Evolutionary conservation across 2,113 vertebrate genomes (phyloP).

Genomic region (Aythya baeri): DNA sequence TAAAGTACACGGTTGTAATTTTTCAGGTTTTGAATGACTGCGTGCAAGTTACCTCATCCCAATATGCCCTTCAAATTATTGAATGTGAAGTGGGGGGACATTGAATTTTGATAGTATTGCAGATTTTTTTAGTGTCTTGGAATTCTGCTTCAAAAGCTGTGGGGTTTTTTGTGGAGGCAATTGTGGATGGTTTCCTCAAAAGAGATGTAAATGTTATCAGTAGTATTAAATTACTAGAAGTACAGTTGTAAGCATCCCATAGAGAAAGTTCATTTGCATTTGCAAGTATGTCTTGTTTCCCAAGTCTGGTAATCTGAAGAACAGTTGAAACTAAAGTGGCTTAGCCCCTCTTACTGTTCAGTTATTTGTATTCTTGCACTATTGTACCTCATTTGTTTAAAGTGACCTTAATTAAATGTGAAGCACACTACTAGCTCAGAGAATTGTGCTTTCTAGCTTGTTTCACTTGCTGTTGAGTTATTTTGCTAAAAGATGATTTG

Average conservation of each 20-base stretch:
- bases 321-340: not conserved
- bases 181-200: not conserved
- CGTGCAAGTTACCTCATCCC: not conserved
- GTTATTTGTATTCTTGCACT: not conserved
- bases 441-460: constrained; percentile 9
- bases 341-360: not conserved
- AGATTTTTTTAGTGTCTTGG: not conserved
- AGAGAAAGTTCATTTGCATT: not conserved
- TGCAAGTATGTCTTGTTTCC: not conserved
- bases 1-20: not conserved
- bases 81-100: no score
- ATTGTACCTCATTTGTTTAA: constrained; percentile 35
- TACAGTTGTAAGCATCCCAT: not conserved
- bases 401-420: not conserved
- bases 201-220: not conserved
- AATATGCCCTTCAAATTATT: not conserved
- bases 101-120: not conserved
- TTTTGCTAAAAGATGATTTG: constrained; percentile 2
- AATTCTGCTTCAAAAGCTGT: not conserved
- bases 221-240: not conserved
- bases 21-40: not conserved
- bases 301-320: not conserved
- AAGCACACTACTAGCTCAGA: not conserved
- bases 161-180: not conserved
- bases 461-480: not conserved